Base-by-base conservation (phyloP, 2,888 invertebrate species). In the Anarsia innoxiella region DNA sequence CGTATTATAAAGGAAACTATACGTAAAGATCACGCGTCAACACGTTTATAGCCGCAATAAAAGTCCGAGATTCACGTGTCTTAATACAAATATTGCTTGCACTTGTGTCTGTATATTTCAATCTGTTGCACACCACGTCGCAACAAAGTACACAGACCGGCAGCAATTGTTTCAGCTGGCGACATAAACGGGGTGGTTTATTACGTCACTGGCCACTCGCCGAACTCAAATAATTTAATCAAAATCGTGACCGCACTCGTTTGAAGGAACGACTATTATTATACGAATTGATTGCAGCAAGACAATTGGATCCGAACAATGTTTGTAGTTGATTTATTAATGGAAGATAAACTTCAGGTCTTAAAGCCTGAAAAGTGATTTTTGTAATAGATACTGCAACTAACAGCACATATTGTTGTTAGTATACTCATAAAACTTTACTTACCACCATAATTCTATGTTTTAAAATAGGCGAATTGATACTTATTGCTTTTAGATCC, bases 201-300 rank as follows among this genome's bases (percentile, higher is more conserved):
- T 50, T 39, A 43, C 31, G 34, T 38, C 38, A 40, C 38, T 32
- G 41, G 41, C 39, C 44, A 39, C 43, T 44, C 36, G 37, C 14
- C 31, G 32, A 42, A 39, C 42, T 52, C 54, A 59, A 69, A 71
- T 73, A 70, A 68, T 70, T 72, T 65, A 67, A 73, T 72, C 64
- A 66, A 60, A 66, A 56, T 44, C 50, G 48, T 49, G 45, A 45
- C 49, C 46, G 40, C 16, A 31, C 19, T 13, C 25, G 25, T 31
- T 30, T 31, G 16, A 35, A 28, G 28, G 32, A 28, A 29, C 28
- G 16, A 28, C 36, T 11, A 15, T 37, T 23, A 36, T 23, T 16
- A 2, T 19, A 19, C 4, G 23, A 30, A 12, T 23, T 29, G 23
- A 30, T 30, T 36, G 37, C 11, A 26, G 12, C 25, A 8, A 31